Percentiles rank a stretch among this genome's conserved stretches.
Conservation (phyloP, 1,140 invertebrate species). For the Tetramorium alpestre region DNA sequence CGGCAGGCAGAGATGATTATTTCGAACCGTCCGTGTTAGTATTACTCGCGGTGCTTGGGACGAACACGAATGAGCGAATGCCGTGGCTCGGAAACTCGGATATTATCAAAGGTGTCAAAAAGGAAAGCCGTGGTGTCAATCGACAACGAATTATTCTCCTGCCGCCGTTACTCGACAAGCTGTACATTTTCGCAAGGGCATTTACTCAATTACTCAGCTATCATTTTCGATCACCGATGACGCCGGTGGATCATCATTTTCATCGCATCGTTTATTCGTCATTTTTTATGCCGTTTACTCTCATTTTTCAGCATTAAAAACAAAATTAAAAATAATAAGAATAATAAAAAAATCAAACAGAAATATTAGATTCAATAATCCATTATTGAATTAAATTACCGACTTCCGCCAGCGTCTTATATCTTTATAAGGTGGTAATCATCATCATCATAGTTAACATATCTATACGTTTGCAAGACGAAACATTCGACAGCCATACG, state of each 20-base stretch:
- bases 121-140: background rate
- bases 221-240: conserved; percentile 50
- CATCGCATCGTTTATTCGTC: background rate
- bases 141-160: conserved; percentile 33
- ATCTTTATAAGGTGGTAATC: conserved; percentile 62
- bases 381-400: conserved; percentile 71
- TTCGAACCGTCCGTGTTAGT: background rate
- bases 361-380: background rate
- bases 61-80: background rate
- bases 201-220: conserved; percentile 55
- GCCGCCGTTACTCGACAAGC: conserved; percentile 59
- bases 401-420: conserved; percentile 75
- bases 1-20: conserved; percentile 36
- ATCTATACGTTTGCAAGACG: conserved; percentile 81
- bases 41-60: conserved; percentile 3
- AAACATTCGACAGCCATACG: conserved; percentile 72
- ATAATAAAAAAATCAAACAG: background rate
- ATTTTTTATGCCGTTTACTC: background rate
- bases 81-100: background rate
- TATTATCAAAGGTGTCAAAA: background rate
- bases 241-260: conserved; percentile 55
- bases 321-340: background rate
- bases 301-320: background rate
- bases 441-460: conserved; percentile 69
- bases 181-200: conserved; percentile 65